Conservation (phyloP, 2,888 invertebrate species). For the Cantharis lateralis region DNA sequence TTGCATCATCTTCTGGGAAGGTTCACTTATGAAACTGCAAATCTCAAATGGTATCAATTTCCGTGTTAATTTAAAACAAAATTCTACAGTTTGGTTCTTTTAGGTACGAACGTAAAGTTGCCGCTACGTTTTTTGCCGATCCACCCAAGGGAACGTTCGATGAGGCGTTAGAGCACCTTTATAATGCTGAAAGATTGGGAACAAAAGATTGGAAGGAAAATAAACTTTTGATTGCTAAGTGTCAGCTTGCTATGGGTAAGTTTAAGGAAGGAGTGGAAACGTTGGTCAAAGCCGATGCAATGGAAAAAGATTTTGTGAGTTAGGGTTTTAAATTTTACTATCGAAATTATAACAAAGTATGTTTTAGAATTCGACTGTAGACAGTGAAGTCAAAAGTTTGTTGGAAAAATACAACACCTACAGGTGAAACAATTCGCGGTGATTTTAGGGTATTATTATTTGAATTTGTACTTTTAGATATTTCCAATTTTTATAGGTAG, state of each 20-base stretch:
- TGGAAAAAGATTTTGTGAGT: constrained; percentile 20
- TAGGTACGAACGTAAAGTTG: constrained; percentile 70
- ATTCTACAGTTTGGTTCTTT: constrained; percentile 1
- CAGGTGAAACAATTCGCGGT: constrained; percentile 36
- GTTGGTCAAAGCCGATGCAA: constrained; percentile 52
- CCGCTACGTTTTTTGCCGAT: constrained; percentile 66
- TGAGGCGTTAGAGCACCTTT: constrained; percentile 64
- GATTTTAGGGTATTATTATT: background rate
- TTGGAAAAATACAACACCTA: constrained; percentile 47
- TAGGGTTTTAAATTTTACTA: background rate
- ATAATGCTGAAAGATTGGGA: constrained; percentile 60
- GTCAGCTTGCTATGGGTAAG: constrained; percentile 58
- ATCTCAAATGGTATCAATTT: constrained; percentile 46
- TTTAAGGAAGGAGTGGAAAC: constrained; percentile 59
- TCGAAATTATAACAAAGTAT: constrained; percentile 24
- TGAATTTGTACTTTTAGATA: background rate
- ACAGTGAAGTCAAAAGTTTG: constrained; percentile 45
- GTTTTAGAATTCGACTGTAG: constrained; percentile 44
- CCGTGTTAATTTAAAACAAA: background rate
- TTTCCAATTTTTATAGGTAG: background rate
- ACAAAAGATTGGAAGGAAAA: constrained; percentile 64
- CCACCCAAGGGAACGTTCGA: constrained; percentile 65
- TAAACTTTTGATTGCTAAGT: constrained; percentile 62
- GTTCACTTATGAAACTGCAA: constrained; percentile 67
- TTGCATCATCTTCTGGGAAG: constrained; percentile 72